phyloP scores from a whole-genome alignment of 2,888 invertebrate species.

The Trimorus sp. region DNA sequence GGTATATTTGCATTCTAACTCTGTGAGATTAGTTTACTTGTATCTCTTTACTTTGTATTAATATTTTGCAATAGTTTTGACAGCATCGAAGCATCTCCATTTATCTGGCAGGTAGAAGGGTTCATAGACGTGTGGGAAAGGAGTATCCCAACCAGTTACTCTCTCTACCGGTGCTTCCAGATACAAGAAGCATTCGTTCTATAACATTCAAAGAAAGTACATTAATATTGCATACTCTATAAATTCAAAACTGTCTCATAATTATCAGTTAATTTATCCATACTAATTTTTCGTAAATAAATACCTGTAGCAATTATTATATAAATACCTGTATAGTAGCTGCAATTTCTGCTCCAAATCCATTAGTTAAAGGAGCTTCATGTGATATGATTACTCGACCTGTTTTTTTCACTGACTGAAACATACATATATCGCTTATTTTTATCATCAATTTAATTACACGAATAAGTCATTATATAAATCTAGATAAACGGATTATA shows the following conservation, averaged over 20 bases:
- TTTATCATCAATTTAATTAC: background rate
- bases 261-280: no score
- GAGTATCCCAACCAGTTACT: conserved; percentile 98
- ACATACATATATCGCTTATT: no score
- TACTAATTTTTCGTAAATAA: no score
- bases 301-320: no score
- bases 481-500: no score
- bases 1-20: no score
- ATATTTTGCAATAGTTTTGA: conserved; percentile 89
- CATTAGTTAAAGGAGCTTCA: conserved; percentile 97
- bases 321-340: conserved; percentile 92
- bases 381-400: conserved; percentile 95
- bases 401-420: conserved; percentile 97
- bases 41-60: conserved; percentile 74
- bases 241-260: no score
- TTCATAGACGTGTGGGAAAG: conserved; percentile 98
- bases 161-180: conserved; percentile 96
- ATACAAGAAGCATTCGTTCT: conserved; percentile 96
- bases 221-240: no score
- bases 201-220: conserved; percentile 64
- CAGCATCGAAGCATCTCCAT: conserved; percentile 93
- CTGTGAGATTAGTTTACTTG: no score
- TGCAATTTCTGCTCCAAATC: conserved; percentile 98
- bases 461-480: no score
- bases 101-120: conserved; percentile 98